Evolutionary conservation across 2,888 invertebrate genomes (phyloP).

Genomic region (Agapostemon virescens): DNA sequence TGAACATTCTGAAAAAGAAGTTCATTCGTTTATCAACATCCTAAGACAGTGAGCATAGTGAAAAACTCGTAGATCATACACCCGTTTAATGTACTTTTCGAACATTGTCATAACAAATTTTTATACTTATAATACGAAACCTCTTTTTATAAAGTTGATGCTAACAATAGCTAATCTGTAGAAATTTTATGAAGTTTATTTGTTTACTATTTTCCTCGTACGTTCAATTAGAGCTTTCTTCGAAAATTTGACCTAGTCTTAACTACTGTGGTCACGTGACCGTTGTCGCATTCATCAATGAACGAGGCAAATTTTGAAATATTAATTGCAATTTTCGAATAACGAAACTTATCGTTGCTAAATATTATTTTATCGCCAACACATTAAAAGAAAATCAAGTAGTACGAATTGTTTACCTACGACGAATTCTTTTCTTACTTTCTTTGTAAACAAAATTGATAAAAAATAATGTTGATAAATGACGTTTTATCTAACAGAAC

Average conservation of each 20-base stretch:
- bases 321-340: background rate
- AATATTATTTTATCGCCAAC: constrained; percentile 1
- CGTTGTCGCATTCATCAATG: background rate
- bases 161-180: background rate
- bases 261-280: constrained; percentile 13
- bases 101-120: background rate
- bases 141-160: background rate
- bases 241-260: constrained; percentile 14
- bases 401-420: background rate
- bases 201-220: constrained; percentile 2
- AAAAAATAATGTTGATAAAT: background rate
- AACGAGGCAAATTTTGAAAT: constrained; percentile 10
- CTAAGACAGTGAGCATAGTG: background rate
- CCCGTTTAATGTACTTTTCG: background rate
- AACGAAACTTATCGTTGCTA: background rate
- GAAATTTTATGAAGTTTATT: background rate
- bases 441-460: background rate
- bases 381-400: background rate
- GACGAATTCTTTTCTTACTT: background rate
- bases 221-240: background rate
- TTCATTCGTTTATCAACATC: constrained; percentile 25
- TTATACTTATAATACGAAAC: background rate
- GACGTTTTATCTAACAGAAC: background rate
- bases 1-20: constrained; percentile 21
- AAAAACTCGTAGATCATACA: background rate